Evolutionary conservation across 2,797 vertebrate genomes (phyloP).

Genomic region (Phoxinus dragarum): DNA sequence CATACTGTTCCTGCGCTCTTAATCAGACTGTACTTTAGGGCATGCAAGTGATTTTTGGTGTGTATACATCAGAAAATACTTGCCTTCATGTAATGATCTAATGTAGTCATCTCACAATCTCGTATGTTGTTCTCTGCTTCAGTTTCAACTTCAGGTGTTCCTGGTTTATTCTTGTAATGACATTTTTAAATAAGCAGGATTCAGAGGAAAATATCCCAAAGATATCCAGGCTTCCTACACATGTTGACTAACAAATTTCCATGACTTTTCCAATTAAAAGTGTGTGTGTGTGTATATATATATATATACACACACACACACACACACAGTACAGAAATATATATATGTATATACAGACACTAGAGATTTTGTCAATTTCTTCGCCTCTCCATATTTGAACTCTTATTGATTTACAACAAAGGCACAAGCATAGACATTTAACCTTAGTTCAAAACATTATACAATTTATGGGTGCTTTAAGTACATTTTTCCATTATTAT

Average conservation of each 20-base stretch:
- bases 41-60: background rate
- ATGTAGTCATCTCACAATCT: background rate
- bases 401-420: background rate
- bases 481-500: background rate
- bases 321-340: background rate
- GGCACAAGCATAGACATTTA: background rate
- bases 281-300: too few relatives aligned
- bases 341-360: too few relatives aligned
- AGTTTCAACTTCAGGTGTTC: background rate
- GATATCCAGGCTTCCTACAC: background rate
- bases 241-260: background rate
- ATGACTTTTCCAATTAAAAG: background rate
- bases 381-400: background rate
- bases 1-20: background rate
- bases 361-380: background rate
- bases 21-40: too few relatives aligned
- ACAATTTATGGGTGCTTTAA: background rate
- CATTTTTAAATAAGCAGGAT: background rate
- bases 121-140: background rate
- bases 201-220: background rate
- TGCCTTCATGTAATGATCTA: background rate
- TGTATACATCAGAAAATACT: background rate
- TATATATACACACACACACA: background rate
- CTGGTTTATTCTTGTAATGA: background rate
- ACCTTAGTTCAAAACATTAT: background rate